Evolutionary conservation across 1,140 invertebrate genomes (phyloP).

Genomic region (Mycetomoellerius zeteki): DNA sequence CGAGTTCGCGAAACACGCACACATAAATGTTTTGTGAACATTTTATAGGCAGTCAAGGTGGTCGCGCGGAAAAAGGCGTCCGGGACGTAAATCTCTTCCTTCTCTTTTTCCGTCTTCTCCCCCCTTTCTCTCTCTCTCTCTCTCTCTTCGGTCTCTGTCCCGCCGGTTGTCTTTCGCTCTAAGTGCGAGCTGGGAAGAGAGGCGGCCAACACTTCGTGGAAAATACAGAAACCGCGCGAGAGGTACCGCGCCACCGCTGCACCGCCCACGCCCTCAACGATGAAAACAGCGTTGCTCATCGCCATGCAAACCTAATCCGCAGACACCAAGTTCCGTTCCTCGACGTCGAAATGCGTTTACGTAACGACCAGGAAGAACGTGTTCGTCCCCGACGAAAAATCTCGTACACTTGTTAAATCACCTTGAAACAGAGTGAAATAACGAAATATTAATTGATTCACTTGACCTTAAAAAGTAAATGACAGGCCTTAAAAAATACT

Average conservation of each 20-base stretch:
- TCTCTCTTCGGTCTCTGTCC: neutral
- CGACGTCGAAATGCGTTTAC: constrained; percentile 41
- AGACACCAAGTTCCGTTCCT: constrained; percentile 23
- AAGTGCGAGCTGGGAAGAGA: constrained; percentile 12
- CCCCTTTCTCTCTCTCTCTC: constrained; percentile 58
- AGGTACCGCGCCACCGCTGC: constrained; percentile 15
- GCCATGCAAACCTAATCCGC: constrained; percentile 29
- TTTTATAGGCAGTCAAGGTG: constrained; percentile 75
- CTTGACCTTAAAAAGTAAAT: neutral
- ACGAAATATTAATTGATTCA: constrained; percentile 6
- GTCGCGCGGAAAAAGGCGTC: constrained; percentile 67
- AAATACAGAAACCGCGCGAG: constrained; percentile 68
- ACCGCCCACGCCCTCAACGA: constrained; percentile 34
- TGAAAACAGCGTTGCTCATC: constrained; percentile 54
- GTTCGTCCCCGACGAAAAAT: neutral
- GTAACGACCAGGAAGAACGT: constrained; percentile 37
- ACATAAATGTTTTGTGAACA: constrained; percentile 65
- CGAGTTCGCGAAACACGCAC: constrained; percentile 61
- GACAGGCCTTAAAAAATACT: neutral
- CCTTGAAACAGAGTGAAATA: neutral
- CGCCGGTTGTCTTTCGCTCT: constrained; percentile 32
- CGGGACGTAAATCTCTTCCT: constrained; percentile 70
- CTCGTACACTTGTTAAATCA: constrained; percentile 8
- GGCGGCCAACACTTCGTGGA: constrained; percentile 62
- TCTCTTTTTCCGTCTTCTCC: constrained; percentile 15